These are phyloP conservation scores for Habropoda laboriosa DNA, from an alignment of 1,140 invertebrate genomes.

Conservation along the genomic window DNA sequence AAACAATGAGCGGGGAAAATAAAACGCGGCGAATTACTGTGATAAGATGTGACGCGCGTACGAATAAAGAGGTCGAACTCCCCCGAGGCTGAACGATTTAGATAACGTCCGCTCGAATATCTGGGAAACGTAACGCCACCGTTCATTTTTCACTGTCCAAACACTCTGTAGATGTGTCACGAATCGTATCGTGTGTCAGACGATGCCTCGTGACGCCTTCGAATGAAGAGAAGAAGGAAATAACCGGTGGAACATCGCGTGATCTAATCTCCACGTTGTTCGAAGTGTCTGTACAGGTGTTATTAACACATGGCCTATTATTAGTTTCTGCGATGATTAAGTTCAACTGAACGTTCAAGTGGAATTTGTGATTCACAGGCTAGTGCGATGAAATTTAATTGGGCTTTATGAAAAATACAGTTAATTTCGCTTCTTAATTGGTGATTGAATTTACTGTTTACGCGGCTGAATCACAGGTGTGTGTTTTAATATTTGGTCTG, in stretches of 20 bases:
- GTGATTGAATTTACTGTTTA: too few species aligned
- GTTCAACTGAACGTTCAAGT: too few species aligned
- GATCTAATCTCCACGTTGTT: not conserved
- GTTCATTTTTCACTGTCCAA: constrained; percentile 4
- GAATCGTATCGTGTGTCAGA: not conserved
- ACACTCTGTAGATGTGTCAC: not conserved
- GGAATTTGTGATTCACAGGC: too few species aligned
- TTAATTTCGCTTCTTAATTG: too few species aligned
- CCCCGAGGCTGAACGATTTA: constrained; percentile 10
- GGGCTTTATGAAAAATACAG: too few species aligned
- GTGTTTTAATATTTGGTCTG: too few species aligned
- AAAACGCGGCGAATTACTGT: not conserved
- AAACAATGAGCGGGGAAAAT: constrained; percentile 18
- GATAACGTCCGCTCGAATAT: constrained; percentile 22
- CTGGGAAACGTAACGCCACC: not conserved
- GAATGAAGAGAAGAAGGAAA: not conserved
- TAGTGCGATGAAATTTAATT: too few species aligned
- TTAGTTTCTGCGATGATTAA: not conserved
- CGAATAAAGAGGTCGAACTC: not conserved
- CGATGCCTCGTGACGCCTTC: not conserved
- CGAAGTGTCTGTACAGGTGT: not conserved
- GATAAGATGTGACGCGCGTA: not conserved
- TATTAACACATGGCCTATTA: not conserved
- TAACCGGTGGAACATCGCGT: not conserved
- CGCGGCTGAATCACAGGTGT: too few species aligned